Conservation (phyloP, 2,888 invertebrate species). For the Heteromurus nitidus region DNA sequence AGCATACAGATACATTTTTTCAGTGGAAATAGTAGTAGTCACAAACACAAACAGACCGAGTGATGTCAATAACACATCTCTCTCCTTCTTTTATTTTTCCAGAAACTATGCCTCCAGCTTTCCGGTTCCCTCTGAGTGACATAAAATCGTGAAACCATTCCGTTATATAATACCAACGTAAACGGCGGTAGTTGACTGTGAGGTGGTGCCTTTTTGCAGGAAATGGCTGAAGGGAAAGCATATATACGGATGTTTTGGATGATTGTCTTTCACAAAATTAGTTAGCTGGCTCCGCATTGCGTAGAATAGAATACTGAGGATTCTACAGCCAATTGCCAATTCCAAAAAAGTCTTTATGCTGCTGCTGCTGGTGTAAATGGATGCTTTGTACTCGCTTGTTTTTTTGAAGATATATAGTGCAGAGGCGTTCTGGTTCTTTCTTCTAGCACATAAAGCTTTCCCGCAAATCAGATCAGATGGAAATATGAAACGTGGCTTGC, state of each 20-base stretch:
- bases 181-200: neutral
- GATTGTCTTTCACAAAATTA: neutral
- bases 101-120: constrained; percentile 23
- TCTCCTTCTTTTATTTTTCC: constrained; percentile 15
- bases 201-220: neutral
- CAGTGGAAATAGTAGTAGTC: no score
- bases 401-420: no score
- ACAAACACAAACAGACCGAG: neutral
- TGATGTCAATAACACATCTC: neutral
- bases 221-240: no score
- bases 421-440: no score
- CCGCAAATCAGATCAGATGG: no score
- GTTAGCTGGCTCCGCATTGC: neutral
- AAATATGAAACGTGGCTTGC: no score
- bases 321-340: neutral
- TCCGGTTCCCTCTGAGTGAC: constrained; percentile 38
- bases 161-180: constrained; percentile 11
- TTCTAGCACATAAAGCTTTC: no score
- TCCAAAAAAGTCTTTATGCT: no score
- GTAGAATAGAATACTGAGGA: neutral
- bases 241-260: no score
- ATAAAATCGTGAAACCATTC: constrained; percentile 32
- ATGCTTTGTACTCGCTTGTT: no score
- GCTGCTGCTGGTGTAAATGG: no score
- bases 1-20: no score